Percentiles rank a stretch among this genome's conserved stretches.
Conservation (phyloP, 2,888 invertebrate species). For the Eudasyphora cyanicolor region DNA sequence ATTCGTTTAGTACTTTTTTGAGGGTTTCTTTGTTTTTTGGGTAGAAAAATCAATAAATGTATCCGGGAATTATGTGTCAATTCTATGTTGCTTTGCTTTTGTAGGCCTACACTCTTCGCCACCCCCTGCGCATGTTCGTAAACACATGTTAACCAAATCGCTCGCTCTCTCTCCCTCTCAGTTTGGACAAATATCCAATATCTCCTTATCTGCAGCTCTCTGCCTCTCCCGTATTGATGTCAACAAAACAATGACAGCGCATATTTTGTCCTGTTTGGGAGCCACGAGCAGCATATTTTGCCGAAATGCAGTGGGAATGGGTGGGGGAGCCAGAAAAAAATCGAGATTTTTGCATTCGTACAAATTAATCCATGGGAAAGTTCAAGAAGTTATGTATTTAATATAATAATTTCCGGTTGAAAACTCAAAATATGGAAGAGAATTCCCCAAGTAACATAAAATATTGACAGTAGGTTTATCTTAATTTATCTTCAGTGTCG, state of each 20-base stretch:
- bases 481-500: too few relatives aligned
- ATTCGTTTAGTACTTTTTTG: background rate
- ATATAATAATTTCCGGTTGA: background rate
- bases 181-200: background rate
- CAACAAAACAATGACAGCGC: constrained; percentile 3
- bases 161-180: background rate
- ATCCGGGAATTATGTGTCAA: constrained; percentile 44
- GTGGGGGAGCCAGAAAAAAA: background rate
- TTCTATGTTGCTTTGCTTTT: background rate
- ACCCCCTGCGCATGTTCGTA: constrained; percentile 57
- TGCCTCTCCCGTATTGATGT: constrained; percentile 29
- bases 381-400: background rate
- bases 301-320: too few relatives aligned
- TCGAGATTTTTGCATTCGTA: too few relatives aligned
- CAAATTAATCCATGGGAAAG: background rate
- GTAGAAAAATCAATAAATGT: constrained; percentile 64
- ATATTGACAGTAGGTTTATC: too few relatives aligned
- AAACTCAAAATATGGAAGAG: background rate
- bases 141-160: background rate
- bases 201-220: constrained; percentile 32
- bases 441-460: too few relatives aligned
- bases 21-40: constrained; percentile 24
- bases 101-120: background rate
- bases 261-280: background rate
- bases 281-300: too few relatives aligned